These are phyloP conservation scores for Holotrichia oblita DNA, from an alignment of 1,140 invertebrate species.

Conservation along the genomic window DNA sequence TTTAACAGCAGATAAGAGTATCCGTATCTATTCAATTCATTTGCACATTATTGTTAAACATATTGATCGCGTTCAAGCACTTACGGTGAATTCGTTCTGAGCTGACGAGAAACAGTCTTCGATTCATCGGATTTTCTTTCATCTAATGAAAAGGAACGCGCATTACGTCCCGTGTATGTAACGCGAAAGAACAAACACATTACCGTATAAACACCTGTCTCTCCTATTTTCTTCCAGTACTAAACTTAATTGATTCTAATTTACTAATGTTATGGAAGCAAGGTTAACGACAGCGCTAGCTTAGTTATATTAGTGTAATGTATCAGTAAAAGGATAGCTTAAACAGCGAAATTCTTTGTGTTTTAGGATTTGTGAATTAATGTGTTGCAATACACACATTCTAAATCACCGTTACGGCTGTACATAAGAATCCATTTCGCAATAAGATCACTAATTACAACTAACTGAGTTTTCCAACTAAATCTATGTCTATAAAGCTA, in stretches of 20 bases:
- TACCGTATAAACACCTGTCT: background rate
- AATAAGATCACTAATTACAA: no score
- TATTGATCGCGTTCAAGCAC: constrained; percentile 10
- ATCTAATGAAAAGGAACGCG: constrained; percentile 11
- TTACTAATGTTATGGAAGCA: constrained; percentile 8
- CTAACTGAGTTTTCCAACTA: no score
- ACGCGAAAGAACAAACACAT: constrained; percentile 9
- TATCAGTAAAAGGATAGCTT: no score
- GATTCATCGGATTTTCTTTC: constrained; percentile 11
- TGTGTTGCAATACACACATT: no score
- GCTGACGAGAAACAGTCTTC: background rate
- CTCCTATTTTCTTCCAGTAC: background rate
- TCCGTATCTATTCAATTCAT: constrained; percentile 7
- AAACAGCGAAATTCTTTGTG: no score
- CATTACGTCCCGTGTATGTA: background rate
- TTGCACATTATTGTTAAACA: constrained; percentile 29
- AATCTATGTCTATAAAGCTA: no score
- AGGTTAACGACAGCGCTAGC: background rate
- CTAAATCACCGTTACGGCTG: no score
- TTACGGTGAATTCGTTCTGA: background rate
- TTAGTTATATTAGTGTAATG: no score
- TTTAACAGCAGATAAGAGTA: background rate
- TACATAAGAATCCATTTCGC: no score
- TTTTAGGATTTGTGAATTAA: no score
- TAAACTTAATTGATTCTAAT: constrained; percentile 27